A percentile compares a stretch with the other conserved stretches of the same genome.
Evolutionary conservation across 2,888 invertebrate genomes (phyloP).

Genomic region (Arrhopalites spinosus): DNA sequence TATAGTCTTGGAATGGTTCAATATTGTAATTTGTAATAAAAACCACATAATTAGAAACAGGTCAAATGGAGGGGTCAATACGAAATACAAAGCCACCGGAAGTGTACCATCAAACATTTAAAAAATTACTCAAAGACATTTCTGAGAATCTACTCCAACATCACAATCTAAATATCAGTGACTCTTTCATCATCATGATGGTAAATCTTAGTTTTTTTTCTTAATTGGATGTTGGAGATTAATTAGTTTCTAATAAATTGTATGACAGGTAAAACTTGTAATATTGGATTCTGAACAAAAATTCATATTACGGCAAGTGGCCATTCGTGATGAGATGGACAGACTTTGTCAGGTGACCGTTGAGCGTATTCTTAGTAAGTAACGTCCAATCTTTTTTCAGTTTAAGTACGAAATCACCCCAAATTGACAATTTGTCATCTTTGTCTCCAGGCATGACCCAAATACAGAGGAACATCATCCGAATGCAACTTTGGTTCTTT

Average conservation of each 20-base stretch:
- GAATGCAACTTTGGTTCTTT: conserved; percentile 44
- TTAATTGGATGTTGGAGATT: neutral
- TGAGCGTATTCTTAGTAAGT: conserved; percentile 41
- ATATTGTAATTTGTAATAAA: no score
- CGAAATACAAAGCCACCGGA: neutral
- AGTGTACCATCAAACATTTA: conserved; percentile 22
- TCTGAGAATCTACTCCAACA: conserved; percentile 20
- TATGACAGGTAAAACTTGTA: conserved; percentile 46
- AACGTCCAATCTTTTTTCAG: no score
- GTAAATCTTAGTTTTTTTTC: conserved; percentile 26
- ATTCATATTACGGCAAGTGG: conserved; percentile 46
- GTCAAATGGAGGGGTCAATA: neutral
- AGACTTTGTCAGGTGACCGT: conserved; percentile 41
- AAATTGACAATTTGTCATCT: no score
- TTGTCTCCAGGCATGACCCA: conserved; percentile 44
- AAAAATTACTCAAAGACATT: conserved; percentile 34
- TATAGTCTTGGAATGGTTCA: no score
- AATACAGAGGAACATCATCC: conserved; percentile 41
- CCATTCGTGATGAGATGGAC: conserved; percentile 36
- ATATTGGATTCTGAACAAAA: conserved; percentile 47
- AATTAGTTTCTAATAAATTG: neutral
- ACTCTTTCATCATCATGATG: conserved; percentile 45
- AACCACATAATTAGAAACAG: neutral
- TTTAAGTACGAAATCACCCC: no score
- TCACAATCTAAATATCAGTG: conserved; percentile 28